Base-by-base conservation (phyloP, 2,888 invertebrate species). In the Thalpophila matura region DNA sequence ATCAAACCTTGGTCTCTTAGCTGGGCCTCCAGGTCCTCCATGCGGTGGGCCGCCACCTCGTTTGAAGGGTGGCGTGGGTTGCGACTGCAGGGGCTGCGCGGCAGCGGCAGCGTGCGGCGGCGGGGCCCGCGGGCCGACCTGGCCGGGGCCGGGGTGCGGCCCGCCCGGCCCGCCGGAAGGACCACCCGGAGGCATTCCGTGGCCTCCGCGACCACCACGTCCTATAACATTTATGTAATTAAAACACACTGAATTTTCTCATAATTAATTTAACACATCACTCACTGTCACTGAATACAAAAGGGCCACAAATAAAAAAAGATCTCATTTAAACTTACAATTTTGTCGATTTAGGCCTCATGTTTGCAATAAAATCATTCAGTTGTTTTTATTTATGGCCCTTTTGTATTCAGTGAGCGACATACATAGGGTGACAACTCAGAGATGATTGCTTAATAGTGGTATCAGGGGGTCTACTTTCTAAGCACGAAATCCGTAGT, bases 1-100 rank as follows among this genome's bases (percentile, higher is more conserved):
- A 4, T 29, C 75, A 68, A 64, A 92, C 94, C 94, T 88, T 78
- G 92, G 91, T 20, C 94, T 88, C 77, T 94, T 94, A 0, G 93
- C 91, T 22, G 93, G 94, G 26, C 91, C 93, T 4, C 92, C 88
- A 2, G 90, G 90, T 0, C 90, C 93, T 1, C 89, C 89, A 42
- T 90, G 91, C 0, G 85, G 84, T 1, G 92, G 94, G 0, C 88
- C 91, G 1, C 91, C 90, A 4, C 92, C 91, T 26, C 94, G 79
- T 72, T 93, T 94, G 79, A 83, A 93, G 0, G 92, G 90, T 5
- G 85, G 87, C 45, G 75, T 83, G 49, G 83, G 64, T 74, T 89
- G 85, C 12, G 77, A 77, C 4, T 82, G 84, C 0, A 70, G 66
- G 0, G 85, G 67, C 7, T 81, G 70, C 57, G 66, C 58, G 63